Conservation (phyloP, 2,113 vertebrate genomes). For the Acinonyx jubatus region DNA sequence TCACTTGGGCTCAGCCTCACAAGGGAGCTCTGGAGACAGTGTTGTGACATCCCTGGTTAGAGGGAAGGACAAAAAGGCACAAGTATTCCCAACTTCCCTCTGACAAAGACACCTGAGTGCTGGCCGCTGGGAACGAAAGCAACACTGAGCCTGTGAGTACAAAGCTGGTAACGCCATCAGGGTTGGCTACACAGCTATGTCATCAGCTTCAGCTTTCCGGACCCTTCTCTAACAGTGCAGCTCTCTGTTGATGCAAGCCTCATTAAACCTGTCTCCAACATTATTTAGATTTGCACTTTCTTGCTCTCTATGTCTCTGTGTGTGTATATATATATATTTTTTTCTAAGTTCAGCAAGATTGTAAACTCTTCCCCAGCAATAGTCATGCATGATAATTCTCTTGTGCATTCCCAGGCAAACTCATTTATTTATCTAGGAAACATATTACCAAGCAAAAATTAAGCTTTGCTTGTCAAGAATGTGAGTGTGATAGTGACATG, state of each 20-base stretch:
- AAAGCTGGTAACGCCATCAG: accelerated
- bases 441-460: neutral
- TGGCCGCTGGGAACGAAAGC: neutral
- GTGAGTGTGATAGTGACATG: neutral
- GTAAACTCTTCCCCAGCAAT: neutral
- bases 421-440: neutral
- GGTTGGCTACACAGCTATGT: neutral
- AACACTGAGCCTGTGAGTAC: accelerated
- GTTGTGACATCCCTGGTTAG: neutral
- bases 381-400: neutral
- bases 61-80: neutral
- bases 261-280: neutral
- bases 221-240: neutral
- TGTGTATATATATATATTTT: neutral
- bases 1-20: neutral
- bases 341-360: neutral
- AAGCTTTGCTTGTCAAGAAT: neutral
- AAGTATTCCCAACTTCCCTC: neutral
- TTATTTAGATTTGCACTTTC: neutral
- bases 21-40: neutral
- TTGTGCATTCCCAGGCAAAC: neutral
- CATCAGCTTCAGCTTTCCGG: neutral
- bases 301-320: neutral
- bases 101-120: neutral
- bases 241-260: neutral